These are phyloP conservation scores for Grallaria varia DNA, from an alignment of 2,113 vertebrate species.

Conservation along the genomic window DNA sequence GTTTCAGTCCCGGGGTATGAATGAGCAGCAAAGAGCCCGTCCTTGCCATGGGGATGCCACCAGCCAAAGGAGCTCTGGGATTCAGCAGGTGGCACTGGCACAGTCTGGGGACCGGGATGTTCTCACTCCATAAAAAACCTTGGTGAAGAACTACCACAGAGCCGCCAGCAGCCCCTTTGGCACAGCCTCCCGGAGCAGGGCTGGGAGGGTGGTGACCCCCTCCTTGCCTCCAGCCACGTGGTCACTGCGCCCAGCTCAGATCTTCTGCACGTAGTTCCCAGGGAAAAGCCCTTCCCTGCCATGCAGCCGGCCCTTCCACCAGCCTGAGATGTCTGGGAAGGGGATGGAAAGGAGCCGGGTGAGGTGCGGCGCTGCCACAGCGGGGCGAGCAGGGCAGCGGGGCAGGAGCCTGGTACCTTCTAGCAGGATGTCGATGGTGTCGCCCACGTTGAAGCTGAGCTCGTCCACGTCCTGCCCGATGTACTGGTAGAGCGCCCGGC, in stretches of 20 bases:
- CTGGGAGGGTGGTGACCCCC: not conserved
- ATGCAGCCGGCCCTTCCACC: slow-evolving; percentile 90
- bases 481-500: slow-evolving; percentile 89
- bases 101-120: rapidly evolving
- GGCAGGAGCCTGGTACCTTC: slow-evolving; percentile 75
- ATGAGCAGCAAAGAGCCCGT: not conserved
- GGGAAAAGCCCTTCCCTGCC: slow-evolving; percentile 94
- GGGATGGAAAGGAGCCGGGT: rapidly evolving
- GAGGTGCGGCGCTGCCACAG: rapidly evolving
- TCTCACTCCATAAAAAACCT: rapidly evolving
- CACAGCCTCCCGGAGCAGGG: not conserved
- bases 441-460: slow-evolving; percentile 89
- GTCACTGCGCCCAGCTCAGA: slow-evolving; percentile 65
- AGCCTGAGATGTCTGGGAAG: slow-evolving; percentile 85
- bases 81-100: rapidly evolving
- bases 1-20: not conserved
- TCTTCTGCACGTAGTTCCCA: slow-evolving; percentile 95
- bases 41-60: not conserved
- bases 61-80: rapidly evolving
- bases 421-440: slow-evolving; percentile 85
- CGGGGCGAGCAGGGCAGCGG: not conserved
- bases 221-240: not conserved
- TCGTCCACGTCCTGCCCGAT: slow-evolving; percentile 91
- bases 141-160: rapidly evolving
- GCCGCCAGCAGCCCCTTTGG: rapidly evolving